Evolutionary conservation across 2,113 vertebrate genomes (phyloP).

Genomic region (Pan paniscus): DNA sequence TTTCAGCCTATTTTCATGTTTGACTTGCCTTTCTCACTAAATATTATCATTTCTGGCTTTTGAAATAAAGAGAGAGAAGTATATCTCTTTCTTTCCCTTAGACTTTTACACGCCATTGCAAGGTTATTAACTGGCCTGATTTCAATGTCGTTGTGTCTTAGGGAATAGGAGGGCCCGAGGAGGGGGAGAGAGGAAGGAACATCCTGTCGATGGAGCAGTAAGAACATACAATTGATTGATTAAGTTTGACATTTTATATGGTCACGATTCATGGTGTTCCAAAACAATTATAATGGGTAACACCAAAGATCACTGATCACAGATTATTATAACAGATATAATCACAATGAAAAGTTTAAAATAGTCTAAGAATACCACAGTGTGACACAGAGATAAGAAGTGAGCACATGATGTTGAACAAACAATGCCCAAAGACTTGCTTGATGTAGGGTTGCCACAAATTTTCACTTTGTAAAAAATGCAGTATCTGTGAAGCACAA

Average conservation of each 20-base stretch:
- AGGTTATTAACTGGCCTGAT: background rate
- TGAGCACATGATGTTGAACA: background rate
- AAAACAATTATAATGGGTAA: background rate
- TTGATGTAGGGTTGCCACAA: background rate
- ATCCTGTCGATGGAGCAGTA: background rate
- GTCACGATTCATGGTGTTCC: background rate
- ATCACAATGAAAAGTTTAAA: background rate
- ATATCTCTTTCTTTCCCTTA: background rate
- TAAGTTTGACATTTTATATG: background rate
- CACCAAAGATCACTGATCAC: background rate
- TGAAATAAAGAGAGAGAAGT: background rate
- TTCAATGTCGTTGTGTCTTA: background rate
- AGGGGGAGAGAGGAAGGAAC: background rate
- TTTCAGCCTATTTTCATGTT: background rate
- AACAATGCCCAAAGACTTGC: background rate
- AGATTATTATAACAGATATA: background rate
- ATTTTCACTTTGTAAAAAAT: background rate
- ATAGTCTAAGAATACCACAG: background rate
- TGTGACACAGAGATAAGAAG: background rate
- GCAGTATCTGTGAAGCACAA: background rate
- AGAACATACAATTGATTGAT: background rate
- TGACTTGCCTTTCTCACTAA: background rate
- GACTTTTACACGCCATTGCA: background rate
- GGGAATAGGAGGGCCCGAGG: background rate
- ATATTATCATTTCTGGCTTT: background rate